Percentiles rank a stretch among this genome's conserved stretches.
phyloP scores from a whole-genome alignment of 2,888 invertebrate genomes.

The Creontiades dilutus region DNA sequence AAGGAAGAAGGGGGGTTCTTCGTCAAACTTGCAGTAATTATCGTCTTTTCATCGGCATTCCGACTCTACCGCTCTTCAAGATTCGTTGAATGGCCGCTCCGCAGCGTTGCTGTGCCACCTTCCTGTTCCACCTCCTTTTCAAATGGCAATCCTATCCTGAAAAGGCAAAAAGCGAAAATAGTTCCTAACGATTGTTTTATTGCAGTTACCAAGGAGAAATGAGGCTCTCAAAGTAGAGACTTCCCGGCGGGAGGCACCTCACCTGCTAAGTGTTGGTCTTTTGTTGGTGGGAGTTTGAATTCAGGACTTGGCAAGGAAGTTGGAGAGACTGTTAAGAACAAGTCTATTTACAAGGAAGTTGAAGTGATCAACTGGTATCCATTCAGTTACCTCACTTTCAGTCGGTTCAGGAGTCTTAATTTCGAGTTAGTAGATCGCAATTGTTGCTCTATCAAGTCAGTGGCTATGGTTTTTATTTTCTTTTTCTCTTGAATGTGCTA shows the following conservation, averaged over 20 bases:
- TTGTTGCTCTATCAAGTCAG: not conserved
- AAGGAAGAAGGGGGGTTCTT: not conserved
- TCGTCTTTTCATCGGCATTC: slow-evolving; percentile 39
- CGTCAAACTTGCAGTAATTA: slow-evolving; percentile 57
- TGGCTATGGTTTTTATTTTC: not conserved
- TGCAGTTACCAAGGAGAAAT: slow-evolving; percentile 14
- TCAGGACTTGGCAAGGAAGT: slow-evolving; percentile 12
- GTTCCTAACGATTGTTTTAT: slow-evolving; percentile 61
- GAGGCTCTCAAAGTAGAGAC: not conserved
- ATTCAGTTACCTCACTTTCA: slow-evolving; percentile 56
- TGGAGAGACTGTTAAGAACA: slow-evolving; percentile 49
- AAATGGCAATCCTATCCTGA: slow-evolving; percentile 42
- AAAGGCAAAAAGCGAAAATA: slow-evolving; percentile 47
- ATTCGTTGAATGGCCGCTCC: not conserved
- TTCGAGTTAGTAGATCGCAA: not conserved
- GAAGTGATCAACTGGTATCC: slow-evolving; percentile 57
- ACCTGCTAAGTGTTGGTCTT: slow-evolving; percentile 50
- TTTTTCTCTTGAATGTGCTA: too few relatives aligned
- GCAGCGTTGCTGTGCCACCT: not conserved
- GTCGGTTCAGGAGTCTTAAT: not conserved
- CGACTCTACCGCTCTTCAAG: not conserved
- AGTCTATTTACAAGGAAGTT: slow-evolving; percentile 58
- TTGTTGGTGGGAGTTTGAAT: slow-evolving; percentile 52
- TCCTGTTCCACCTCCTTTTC: not conserved
- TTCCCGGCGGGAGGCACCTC: not conserved